Conservation (phyloP, 2,113 vertebrate species). For the Rhinoderma darwinii region DNA sequence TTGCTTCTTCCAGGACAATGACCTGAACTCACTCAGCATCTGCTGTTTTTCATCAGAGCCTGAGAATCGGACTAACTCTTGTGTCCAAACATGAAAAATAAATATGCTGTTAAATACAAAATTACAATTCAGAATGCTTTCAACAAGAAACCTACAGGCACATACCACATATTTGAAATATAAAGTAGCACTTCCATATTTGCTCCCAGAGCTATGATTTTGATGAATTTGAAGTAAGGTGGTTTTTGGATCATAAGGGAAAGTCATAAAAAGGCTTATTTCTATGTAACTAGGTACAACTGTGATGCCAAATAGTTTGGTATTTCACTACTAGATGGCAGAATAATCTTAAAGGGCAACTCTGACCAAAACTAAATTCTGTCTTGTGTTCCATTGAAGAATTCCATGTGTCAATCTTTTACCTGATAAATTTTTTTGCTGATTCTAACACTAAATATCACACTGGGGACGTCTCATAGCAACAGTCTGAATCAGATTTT, state of each 20-base stretch:
- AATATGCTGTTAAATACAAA: slow-evolving; percentile 25
- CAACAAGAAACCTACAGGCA: neutral
- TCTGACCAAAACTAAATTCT: no score
- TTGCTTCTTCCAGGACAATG: slow-evolving; percentile 54
- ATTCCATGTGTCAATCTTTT: no score
- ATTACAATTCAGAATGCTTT: neutral
- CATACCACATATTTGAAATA: neutral
- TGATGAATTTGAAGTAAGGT: neutral
- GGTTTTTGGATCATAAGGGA: neutral
- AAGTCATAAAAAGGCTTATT: neutral
- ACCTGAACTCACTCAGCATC: slow-evolving; percentile 53
- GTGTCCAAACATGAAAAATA: slow-evolving; percentile 21
- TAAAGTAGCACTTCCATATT: neutral
- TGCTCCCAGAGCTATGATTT: neutral
- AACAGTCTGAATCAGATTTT: no score
- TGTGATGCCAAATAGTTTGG: neutral
- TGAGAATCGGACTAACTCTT: neutral
- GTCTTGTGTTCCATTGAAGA: no score
- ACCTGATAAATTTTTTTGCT: no score
- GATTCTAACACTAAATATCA: no score
- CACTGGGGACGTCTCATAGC: no score
- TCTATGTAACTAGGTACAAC: neutral
- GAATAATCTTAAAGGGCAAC: neutral
- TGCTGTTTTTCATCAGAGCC: slow-evolving; percentile 44
- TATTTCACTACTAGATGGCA: neutral